Base-by-base conservation (phyloP, 2,113 vertebrate genomes). In the Himantopus leucocephalus region DNA sequence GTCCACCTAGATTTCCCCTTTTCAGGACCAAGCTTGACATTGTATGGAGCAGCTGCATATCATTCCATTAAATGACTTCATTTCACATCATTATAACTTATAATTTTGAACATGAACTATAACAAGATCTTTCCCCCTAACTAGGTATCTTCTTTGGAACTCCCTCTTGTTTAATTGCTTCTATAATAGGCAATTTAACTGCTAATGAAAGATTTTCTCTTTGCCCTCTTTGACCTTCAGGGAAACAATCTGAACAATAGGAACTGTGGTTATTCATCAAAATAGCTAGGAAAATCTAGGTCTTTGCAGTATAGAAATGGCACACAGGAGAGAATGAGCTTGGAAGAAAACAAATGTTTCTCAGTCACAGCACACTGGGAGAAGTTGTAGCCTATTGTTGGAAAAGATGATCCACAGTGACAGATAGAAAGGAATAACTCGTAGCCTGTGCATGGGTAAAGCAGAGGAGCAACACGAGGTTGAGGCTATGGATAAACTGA, bases 381-480 rank as follows among this genome's bases (percentile, higher is more conserved):
- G 45, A 78, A 12, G 50, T 26, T 77, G 10, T 20, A 64, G 13
- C 27, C 34, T 88, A 19, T 16, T 85, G 32, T 41, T 78, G 34
- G 21, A 56, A 47, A 74, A 56, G 29, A 23, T 66, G 20, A 66
- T 43, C 53, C 35, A 62, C 23, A 47, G 55, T 35, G 39, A 37
- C 11, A 68, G 29, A 64, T 3, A 27, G 39, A 85, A 77, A 70
- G 29, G 17, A 52, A 9, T 1, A 8, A 52, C 14, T 52, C 2
- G 0, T 13, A 52, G 20, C 2, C 26, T 2, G 9, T 11, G 19
- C 11, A 3, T 5, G 3, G 21, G 23, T 12, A 59, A 62, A 70
- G 14, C 15, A 81, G 8, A 62, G 41, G 8, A 75, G 26, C 6
- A 52, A 50, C 9, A 5, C 27, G 27, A 81, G 12, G 3, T 2